Evolutionary conservation across 2,888 invertebrate species (phyloP).

Genomic region (Xestia c-nigrum): DNA sequence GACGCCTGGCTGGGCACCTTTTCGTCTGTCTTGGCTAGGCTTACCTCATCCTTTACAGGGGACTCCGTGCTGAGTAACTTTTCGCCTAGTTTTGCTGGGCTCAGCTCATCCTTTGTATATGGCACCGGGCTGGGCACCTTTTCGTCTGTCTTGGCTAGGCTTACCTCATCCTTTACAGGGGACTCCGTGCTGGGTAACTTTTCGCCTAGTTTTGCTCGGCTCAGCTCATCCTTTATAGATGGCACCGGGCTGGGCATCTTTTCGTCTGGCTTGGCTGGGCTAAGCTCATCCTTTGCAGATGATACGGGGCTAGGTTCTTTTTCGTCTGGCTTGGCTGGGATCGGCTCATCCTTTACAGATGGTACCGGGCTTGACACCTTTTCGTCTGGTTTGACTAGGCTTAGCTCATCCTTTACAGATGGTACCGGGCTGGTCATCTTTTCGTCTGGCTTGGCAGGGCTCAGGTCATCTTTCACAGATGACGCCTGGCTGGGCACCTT

Average conservation of each 20-base stretch:
- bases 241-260: background rate
- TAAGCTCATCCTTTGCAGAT: background rate
- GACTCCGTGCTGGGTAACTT: background rate
- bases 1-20: background rate
- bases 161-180: background rate
- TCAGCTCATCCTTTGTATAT: background rate
- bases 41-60: background rate
- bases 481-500: background rate
- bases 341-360: constrained; percentile 2
- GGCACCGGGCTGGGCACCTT: constrained; percentile 46
- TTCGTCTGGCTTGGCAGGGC: background rate
- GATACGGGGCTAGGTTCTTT: background rate
- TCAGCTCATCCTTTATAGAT: background rate
- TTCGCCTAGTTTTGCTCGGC: background rate
- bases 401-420: background rate
- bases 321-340: constrained; percentile 19
- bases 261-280: background rate
- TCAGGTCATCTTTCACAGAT: constrained; percentile 1
- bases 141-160: constrained; percentile 18
- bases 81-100: constrained; percentile 10
- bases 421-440: background rate
- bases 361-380: background rate
- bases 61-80: constrained; percentile 42
- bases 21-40: background rate
- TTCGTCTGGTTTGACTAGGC: constrained; percentile 10